Percentiles rank a stretch among this genome's conserved stretches.
These are phyloP conservation scores for Vulpes ferrilata DNA, from an alignment of 2,113 vertebrate species.

Conservation along the genomic window DNA sequence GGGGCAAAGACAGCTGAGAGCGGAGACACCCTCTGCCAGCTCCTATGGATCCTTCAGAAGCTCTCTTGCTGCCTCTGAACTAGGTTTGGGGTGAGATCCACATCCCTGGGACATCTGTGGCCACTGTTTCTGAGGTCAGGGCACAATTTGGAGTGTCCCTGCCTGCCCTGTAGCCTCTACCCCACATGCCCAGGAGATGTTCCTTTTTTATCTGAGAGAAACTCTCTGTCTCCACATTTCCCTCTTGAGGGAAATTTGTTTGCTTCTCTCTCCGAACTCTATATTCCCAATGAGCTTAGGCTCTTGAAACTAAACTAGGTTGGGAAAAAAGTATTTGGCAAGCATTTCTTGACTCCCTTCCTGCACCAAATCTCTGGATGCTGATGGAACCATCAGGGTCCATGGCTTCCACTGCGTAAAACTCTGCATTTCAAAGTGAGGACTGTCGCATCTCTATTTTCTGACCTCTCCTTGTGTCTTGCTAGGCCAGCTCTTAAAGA, in stretches of 20 bases:
- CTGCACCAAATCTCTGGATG: neutral
- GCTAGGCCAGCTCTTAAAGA: neutral
- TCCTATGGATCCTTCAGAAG: neutral
- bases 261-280: neutral
- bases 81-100: neutral
- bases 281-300: neutral
- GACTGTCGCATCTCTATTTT: accelerated
- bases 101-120: accelerated
- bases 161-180: neutral
- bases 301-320: neutral
- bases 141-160: neutral
- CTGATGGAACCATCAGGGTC: neutral
- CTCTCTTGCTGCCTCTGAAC: neutral
- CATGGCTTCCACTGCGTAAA: too few species aligned
- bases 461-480: neutral
- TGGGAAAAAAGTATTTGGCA: too few species aligned
- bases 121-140: neutral
- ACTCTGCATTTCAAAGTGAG: neutral
- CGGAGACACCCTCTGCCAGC: neutral
- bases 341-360: neutral
- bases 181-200: accelerated
- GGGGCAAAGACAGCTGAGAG: neutral
- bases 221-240: neutral
- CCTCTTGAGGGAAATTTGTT: neutral
- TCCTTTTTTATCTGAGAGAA: neutral